Conservation (phyloP, 92 coral and sea anemone genomes). For the Zoanthus sociatus region DNA sequence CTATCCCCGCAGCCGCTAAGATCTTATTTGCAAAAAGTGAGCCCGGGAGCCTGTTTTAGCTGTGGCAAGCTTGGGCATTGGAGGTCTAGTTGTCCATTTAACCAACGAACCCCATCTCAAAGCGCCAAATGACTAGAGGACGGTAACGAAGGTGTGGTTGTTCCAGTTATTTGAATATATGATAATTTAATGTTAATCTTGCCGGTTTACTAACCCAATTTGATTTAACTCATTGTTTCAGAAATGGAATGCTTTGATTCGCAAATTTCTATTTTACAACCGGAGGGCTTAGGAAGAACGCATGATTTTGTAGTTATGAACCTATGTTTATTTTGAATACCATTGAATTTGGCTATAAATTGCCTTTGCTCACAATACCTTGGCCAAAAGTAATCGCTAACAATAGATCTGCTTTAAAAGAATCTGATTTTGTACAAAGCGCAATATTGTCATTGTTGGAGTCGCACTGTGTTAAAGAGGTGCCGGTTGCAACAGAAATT, state of each 20-base stretch:
- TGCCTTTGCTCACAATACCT: conserved; percentile 39
- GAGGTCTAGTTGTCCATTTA: conserved; percentile 16
- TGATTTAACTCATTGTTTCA: conserved; percentile 10
- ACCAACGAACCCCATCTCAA: not conserved
- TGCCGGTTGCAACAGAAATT: not conserved
- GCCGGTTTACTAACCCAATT: conserved; percentile 1
- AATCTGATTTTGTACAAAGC: conserved; percentile 21
- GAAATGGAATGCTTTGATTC: conserved; percentile 20
- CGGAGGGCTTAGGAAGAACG: not conserved
- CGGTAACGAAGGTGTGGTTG: conserved; percentile 12
- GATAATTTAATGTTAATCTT: not conserved
- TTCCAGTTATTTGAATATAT: not conserved
- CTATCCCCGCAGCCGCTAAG: not conserved
- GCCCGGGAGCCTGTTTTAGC: conserved; percentile 18
- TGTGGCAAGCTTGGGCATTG: conserved; percentile 17
- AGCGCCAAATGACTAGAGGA: conserved; percentile 10
- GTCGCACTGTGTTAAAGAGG: not conserved
- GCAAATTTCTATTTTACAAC: too few relatives aligned
- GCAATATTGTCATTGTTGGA: conserved; percentile 20
- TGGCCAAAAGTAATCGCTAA: conserved; percentile 12
- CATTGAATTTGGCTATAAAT: conserved; percentile 1
- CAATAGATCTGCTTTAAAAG: conserved; percentile 33
- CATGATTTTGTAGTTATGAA: not conserved
- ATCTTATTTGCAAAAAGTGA: conserved; percentile 8
- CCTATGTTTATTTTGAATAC: too few relatives aligned